A percentile compares a stretch with the other conserved stretches of the same genome.
Conservation (phyloP, 2,888 invertebrate genomes). For the Rhagonycha lutea region DNA sequence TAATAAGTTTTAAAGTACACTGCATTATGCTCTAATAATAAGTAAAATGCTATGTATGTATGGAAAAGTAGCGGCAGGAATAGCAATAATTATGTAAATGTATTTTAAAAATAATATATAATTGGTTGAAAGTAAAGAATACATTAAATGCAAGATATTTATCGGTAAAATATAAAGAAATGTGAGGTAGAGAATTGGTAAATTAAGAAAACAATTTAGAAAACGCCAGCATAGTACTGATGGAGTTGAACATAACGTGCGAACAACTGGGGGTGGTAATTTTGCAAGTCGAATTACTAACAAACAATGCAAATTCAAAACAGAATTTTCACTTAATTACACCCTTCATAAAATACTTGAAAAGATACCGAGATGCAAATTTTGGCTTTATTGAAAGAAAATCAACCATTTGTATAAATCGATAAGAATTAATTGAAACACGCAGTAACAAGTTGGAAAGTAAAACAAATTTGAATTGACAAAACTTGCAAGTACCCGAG, state of each 20-base stretch:
- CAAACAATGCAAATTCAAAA: neutral
- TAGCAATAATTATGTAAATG: neutral
- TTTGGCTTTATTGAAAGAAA: constrained; percentile 6
- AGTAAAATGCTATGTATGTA: neutral
- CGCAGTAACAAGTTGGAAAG: constrained; percentile 31
- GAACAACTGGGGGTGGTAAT: neutral
- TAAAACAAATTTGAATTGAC: constrained; percentile 33
- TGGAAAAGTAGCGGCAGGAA: neutral
- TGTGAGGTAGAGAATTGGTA: neutral
- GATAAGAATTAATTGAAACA: constrained; percentile 35
- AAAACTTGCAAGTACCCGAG: constrained; percentile 30
- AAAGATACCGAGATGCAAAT: neutral
- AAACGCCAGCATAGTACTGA: neutral
- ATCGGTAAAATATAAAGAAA: neutral
- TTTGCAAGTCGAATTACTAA: constrained; percentile 11
- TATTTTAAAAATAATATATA: neutral
- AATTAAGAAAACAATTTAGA: constrained; percentile 2
- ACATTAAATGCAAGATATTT: neutral
- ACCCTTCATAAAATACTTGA: neutral
- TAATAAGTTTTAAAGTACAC: neutral
- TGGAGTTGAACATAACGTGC: constrained; percentile 12
- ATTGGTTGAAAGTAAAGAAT: neutral
- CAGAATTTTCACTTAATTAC: constrained; percentile 16
- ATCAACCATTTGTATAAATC: constrained; percentile 32
- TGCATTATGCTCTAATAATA: neutral